A percentile compares a stretch with the other conserved stretches of the same genome.
Evolutionary conservation across 2,888 invertebrate species (phyloP).

Genomic region (Luperina nickerlii): DNA sequence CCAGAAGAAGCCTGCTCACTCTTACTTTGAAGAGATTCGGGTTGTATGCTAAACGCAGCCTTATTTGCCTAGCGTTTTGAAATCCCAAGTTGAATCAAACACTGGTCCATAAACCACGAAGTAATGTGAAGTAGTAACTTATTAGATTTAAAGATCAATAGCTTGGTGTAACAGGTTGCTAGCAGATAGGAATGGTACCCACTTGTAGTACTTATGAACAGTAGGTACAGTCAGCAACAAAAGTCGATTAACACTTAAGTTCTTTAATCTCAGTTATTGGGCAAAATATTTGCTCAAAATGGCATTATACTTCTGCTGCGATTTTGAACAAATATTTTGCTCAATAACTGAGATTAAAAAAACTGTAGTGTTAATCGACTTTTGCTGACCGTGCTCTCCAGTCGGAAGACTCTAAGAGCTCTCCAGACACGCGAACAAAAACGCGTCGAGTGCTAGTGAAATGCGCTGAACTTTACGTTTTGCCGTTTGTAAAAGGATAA

Average conservation of each 20-base stretch:
- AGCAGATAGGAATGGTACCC: background rate
- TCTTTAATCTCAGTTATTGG: too few species aligned
- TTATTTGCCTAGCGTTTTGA: constrained; percentile 23
- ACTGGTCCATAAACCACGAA: constrained; percentile 19
- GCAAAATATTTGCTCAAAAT: too few species aligned
- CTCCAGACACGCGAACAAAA: constrained; percentile 1
- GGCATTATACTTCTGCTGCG: too few species aligned
- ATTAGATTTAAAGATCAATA: constrained; percentile 28
- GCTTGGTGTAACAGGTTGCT: constrained; percentile 36
- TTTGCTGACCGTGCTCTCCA: background rate
- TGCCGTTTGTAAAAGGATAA: background rate
- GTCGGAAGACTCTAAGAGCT: constrained; percentile 4
- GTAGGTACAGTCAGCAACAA: background rate
- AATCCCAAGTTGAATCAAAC: constrained; percentile 33
- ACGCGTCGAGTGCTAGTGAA: background rate
- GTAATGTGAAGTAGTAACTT: constrained; percentile 26
- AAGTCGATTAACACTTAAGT: too few species aligned
- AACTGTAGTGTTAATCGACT: too few species aligned
- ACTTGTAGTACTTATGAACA: constrained; percentile 3
- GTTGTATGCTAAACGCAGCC: too few species aligned
- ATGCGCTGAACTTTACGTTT: constrained; percentile 1
- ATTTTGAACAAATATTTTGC: too few species aligned
- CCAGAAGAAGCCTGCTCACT: too few species aligned
- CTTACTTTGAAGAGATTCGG: too few species aligned
- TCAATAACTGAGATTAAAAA: too few species aligned